A percentile compares a stretch with the other conserved stretches of the same genome.
These are phyloP conservation scores for Andrena trimmerana DNA, from an alignment of 2,888 invertebrate genomes.

Conservation along the genomic window DNA sequence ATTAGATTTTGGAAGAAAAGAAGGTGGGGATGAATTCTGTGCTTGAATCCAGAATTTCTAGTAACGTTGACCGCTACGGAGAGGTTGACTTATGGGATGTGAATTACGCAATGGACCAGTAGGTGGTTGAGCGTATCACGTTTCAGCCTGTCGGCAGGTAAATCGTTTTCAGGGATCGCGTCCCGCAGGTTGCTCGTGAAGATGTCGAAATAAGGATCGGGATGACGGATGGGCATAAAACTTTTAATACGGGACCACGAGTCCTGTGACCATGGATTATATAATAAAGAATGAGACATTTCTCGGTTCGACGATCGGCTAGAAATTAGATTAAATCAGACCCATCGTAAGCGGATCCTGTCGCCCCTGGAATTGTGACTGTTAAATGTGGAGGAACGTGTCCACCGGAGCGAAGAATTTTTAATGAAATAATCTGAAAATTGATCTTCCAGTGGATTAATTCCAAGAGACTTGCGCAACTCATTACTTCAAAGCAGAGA, in stretches of 20 bases:
- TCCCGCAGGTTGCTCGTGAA: conserved; percentile 62
- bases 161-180: conserved; percentile 67
- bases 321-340: conserved; percentile 41
- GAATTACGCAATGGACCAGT: conserved; percentile 72
- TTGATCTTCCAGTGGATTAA: neutral
- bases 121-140: conserved; percentile 65
- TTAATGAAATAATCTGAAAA: conserved; percentile 6
- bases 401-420: neutral
- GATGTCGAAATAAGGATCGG: conserved; percentile 62
- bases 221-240: conserved; percentile 52
- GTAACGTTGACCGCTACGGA: conserved; percentile 33
- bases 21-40: neutral
- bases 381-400: conserved; percentile 14
- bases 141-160: conserved; percentile 72
- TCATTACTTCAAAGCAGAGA: too few relatives aligned
- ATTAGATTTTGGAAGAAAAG: neutral
- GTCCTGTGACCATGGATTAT: conserved; percentile 17
- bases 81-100: conserved; percentile 64
- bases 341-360: conserved; percentile 4
- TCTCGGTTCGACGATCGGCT: conserved; percentile 14
- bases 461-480: neutral
- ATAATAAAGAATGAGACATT: conserved; percentile 18
- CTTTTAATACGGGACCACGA: conserved; percentile 38
- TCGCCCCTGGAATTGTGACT: neutral
- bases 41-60: conserved; percentile 41